Conservation (phyloP, 2,113 vertebrate genomes). For the Condylura cristata region DNA sequence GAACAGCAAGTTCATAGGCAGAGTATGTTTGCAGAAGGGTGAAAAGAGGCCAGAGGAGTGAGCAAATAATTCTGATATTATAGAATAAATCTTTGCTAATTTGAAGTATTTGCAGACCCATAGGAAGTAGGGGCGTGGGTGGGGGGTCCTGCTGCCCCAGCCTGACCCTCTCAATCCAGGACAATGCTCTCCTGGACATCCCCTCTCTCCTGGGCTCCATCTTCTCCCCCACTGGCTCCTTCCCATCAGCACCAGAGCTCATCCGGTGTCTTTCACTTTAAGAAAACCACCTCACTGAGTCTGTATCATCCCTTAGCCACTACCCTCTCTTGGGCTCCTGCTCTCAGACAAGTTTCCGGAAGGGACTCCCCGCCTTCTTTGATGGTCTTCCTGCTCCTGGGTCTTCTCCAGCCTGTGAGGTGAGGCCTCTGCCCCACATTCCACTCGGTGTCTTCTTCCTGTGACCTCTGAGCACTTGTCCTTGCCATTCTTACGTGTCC, state of each 20-base stretch:
- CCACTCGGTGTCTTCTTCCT: background rate
- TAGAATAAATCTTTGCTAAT: background rate
- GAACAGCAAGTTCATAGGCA: background rate
- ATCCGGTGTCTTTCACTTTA: background rate
- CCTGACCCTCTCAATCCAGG: background rate
- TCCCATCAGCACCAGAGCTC: background rate
- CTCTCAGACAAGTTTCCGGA: background rate
- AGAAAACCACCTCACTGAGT: background rate
- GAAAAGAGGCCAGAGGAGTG: background rate
- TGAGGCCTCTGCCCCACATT: background rate
- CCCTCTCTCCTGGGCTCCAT: no score
- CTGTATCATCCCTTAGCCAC: background rate
- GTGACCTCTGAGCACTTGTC: background rate
- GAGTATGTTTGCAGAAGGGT: background rate
- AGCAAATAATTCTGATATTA: background rate
- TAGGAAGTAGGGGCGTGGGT: background rate
- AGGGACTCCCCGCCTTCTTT: background rate
- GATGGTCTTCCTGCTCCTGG: background rate
- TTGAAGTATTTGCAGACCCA: background rate
- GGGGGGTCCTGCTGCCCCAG: background rate
- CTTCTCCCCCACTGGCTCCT: background rate
- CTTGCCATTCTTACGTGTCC: background rate
- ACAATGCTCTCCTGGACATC: accelerated
- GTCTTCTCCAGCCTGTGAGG: background rate
- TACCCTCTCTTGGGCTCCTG: background rate